phyloP scores from a whole-genome alignment of 1,140 invertebrate genomes.

The Anagrus nilaparvatae region DNA sequence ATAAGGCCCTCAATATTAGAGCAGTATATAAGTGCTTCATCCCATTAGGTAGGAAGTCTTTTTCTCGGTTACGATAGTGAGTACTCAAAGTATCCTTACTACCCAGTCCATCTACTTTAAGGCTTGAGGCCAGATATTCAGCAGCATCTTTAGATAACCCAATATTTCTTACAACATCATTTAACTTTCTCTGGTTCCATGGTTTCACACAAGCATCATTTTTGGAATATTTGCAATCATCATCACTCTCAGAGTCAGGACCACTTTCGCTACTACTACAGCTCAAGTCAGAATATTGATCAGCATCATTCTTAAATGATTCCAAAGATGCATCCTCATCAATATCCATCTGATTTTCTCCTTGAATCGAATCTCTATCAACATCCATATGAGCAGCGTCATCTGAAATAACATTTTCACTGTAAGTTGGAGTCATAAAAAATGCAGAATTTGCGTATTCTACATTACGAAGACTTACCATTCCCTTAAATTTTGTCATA shows the following conservation, averaged over 20 bases:
- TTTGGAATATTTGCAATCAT: neutral
- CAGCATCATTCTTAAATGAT: neutral
- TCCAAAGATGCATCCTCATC: neutral
- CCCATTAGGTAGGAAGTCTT: neutral
- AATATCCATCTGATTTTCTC: constrained; percentile 1
- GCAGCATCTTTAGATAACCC: constrained; percentile 25
- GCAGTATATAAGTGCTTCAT: constrained; percentile 1
- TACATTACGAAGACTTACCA: neutral
- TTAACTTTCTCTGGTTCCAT: constrained; percentile 17
- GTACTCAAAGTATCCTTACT: neutral
- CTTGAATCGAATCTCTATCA: neutral
- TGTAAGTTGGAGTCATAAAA: constrained; percentile 3
- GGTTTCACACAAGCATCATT: neutral
- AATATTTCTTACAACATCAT: constrained; percentile 26
- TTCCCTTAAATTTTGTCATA: constrained; percentile 2
- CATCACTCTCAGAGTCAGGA: constrained; percentile 3
- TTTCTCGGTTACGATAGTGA: neutral
- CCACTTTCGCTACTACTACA: neutral
- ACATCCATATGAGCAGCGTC: neutral
- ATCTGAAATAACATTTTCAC: constrained; percentile 2
- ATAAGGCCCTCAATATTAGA: constrained; percentile 8
- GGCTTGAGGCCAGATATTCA: constrained; percentile 22
- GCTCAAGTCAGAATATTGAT: too few relatives aligned
- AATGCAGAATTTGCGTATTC: neutral
- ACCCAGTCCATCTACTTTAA: constrained; percentile 13